These are phyloP conservation scores for Drosophila borborema DNA, from an alignment of 2,888 invertebrate genomes.

Conservation along the genomic window DNA sequence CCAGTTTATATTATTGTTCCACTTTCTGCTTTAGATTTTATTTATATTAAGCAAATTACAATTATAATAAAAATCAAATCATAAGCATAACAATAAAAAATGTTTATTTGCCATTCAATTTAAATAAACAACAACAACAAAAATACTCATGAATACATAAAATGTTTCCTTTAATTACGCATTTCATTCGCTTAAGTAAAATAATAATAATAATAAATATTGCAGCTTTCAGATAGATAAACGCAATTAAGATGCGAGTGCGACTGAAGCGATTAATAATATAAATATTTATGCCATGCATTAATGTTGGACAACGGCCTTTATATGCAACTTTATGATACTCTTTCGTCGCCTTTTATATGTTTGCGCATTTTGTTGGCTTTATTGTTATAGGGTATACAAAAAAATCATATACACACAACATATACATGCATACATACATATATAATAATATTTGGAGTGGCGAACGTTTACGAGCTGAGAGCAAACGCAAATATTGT, in stretches of 20 bases:
- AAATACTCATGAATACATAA: background rate
- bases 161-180: background rate
- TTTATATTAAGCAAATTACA: background rate
- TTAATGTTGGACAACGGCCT: background rate
- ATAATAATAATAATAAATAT: constrained; percentile 4
- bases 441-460: constrained; percentile 34
- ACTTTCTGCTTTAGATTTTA: background rate
- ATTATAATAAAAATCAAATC: background rate
- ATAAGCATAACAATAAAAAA: background rate
- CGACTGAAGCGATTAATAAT: constrained; percentile 6
- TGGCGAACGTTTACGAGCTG: constrained; percentile 38
- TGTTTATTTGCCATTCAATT: background rate
- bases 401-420: background rate
- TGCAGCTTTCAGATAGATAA: constrained; percentile 1
- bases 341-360: constrained; percentile 6
- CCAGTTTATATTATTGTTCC: too few species aligned
- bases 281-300: constrained; percentile 12
- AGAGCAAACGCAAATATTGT: constrained; percentile 47
- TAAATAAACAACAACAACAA: background rate
- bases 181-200: background rate
- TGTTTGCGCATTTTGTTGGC: constrained; percentile 6
- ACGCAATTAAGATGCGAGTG: constrained; percentile 1
- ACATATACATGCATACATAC: background rate
- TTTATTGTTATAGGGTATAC: constrained; percentile 31
- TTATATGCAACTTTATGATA: constrained; percentile 6